Evolutionary conservation across 2,797 vertebrate species (phyloP), one percentile per base, ranked within the genome.

Genomic region (Sebastes taczanowskii): DNA sequence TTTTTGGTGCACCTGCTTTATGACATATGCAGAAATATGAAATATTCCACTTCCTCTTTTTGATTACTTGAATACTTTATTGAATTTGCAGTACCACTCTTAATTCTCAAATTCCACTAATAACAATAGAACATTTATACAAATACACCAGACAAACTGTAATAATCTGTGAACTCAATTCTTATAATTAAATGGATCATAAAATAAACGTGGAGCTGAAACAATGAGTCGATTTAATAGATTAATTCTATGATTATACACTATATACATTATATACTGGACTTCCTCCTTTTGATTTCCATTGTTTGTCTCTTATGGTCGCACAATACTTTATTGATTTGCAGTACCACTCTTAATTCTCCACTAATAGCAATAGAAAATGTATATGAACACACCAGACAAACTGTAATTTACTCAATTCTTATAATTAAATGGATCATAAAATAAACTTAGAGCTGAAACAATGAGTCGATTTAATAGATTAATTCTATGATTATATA

Each of bases 231-330:
- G 14, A n/a, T 35, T 18, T 23, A 20, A 11, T 38, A 46, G 10
- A 46, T 46, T 46, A 18, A 34, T 34, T 34, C 9, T 10, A 34
- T 35, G 34, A 35, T 35, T 35, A 11, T 35, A 34, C 34, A 35
- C 34, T 35, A 11, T 34, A 34, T 35, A 35, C 34, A 35, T 35
- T 35, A 35, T 35, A 35, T 35, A 35, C 34, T 35, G 34, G 34
- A 58, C 80, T 87, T 90, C 82, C 78, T 81, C 4, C 0, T 83
- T 69, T 59, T 56, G 4, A 56, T 60, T 73, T 8, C 7, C 2
- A 13, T 10, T 6, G 2, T 35, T 7, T 5, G 2, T 53, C 4
- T 5, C 0, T 10, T 6, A 13, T 27, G 34, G 34, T 35, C 34
- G 34, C 34, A 11, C 34, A 9, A 4, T 4, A 4, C 1, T 55